Percentiles rank a stretch among this genome's conserved stretches.
phyloP scores from a whole-genome alignment of 1,140 invertebrate genomes.

The Ectropis grisescens region DNA sequence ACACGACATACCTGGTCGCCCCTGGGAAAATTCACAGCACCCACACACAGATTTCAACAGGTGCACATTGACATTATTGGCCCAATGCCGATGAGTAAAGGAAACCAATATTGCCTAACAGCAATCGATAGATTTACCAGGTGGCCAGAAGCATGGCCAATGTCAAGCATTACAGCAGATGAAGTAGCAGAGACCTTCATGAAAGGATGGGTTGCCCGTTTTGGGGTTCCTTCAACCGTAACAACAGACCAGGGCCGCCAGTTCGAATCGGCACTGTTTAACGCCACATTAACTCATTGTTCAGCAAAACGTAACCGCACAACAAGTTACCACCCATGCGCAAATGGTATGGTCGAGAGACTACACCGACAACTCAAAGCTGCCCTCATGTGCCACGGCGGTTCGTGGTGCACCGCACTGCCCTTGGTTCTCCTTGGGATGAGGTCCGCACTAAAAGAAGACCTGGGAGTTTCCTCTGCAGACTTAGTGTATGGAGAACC shows the following conservation, averaged over 20 bases:
- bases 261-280: neutral
- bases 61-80: neutral
- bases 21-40: neutral
- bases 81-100: neutral
- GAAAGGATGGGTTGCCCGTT: neutral
- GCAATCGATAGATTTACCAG: neutral
- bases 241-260: conserved; percentile 1
- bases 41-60: neutral
- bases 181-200: neutral
- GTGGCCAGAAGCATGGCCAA: neutral
- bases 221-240: neutral
- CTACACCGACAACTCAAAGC: neutral
- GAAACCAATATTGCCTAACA: neutral
- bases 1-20: neutral
- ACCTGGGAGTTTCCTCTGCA: neutral
- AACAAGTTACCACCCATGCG: neutral
- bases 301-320: neutral
- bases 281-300: neutral
- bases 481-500: neutral
- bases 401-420: neutral
- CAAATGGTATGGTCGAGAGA: neutral
- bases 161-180: neutral
- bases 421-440: neutral
- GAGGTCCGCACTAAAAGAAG: neutral
- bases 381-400: neutral